phyloP scores from a whole-genome alignment of 2,888 invertebrate species.

The Omphaloscelis lunosa region DNA sequence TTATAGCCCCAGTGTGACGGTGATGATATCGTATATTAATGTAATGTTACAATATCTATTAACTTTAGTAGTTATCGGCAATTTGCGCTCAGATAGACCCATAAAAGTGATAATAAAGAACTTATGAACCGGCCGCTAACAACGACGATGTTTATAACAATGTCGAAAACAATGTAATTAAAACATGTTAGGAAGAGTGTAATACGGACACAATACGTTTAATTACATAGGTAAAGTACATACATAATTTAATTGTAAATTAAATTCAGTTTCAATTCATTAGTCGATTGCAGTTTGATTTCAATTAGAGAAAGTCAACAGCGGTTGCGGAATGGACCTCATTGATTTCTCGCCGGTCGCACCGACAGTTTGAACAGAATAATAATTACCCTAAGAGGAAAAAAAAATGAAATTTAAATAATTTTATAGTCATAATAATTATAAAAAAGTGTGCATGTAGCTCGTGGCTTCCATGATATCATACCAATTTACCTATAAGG shows the following conservation, averaged over 20 bases:
- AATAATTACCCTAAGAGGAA: slow-evolving; percentile 48
- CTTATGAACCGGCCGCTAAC: slow-evolving; percentile 68
- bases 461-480: not conserved
- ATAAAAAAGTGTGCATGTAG: not conserved
- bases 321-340: slow-evolving; percentile 74
- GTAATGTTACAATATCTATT: slow-evolving; percentile 71
- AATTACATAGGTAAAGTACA: slow-evolving; percentile 37
- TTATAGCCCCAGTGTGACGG: slow-evolving; percentile 55
- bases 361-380: slow-evolving; percentile 67
- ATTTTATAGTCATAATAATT: not conserved
- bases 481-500: slow-evolving; percentile 7
- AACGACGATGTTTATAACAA: slow-evolving; percentile 64
- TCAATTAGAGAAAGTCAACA: slow-evolving; percentile 86
- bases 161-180: slow-evolving; percentile 74
- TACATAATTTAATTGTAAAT: too few relatives aligned
- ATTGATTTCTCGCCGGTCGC: slow-evolving; percentile 74
- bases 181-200: slow-evolving; percentile 23
- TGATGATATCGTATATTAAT: slow-evolving; percentile 67
- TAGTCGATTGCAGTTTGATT: slow-evolving; percentile 82
- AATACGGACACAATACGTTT: slow-evolving; percentile 30
- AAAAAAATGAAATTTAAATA: slow-evolving; percentile 4
- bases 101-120: slow-evolving; percentile 73
- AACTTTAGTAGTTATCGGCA: slow-evolving; percentile 75
- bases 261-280: slow-evolving; percentile 75
- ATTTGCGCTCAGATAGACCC: slow-evolving; percentile 73